A percentile compares a stretch with the other conserved stretches of the same genome.
Conservation (phyloP, 2,113 vertebrate species). For the Osmerus eperlanus region DNA sequence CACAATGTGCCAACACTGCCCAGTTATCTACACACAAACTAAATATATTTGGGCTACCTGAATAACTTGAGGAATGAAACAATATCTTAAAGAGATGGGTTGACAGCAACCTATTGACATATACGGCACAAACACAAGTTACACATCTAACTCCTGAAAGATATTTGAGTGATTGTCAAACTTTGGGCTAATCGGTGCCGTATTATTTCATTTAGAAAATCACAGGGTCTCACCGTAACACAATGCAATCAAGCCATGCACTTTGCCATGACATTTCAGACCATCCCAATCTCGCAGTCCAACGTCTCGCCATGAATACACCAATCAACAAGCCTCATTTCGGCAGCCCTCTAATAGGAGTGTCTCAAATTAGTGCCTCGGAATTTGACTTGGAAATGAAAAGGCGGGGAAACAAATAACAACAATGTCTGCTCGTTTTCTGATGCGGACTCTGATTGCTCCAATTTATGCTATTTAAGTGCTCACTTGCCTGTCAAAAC, state of each 20-base stretch:
- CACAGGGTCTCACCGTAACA: slow-evolving; percentile 54
- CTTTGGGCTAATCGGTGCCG: slow-evolving; percentile 50
- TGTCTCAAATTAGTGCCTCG: slow-evolving; percentile 59
- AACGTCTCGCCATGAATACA: slow-evolving; percentile 62
- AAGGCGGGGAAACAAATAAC: slow-evolving; percentile 62
- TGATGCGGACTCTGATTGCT: slow-evolving; percentile 67
- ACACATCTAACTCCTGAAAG: neutral
- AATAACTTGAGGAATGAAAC: no score
- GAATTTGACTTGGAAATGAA: slow-evolving; percentile 70
- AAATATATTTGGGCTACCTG: no score
- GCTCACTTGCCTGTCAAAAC: slow-evolving; percentile 54
- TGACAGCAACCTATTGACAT: neutral
- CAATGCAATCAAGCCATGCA: slow-evolving; percentile 68
- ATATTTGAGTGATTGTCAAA: slow-evolving; percentile 12
- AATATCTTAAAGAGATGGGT: neutral
- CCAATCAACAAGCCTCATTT: slow-evolving; percentile 67
- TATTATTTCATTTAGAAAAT: slow-evolving; percentile 65
- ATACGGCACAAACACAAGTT: neutral
- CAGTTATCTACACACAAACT: no score
- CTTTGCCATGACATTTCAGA: slow-evolving; percentile 69
- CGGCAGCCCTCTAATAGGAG: slow-evolving; percentile 56
- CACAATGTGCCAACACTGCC: no score
- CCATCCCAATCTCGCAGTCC: slow-evolving; percentile 60
- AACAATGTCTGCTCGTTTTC: slow-evolving; percentile 61
- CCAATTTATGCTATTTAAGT: slow-evolving; percentile 60